phyloP scores from a whole-genome alignment of 2,797 vertebrate genomes.

The Phrynocephalus guinanensis region DNA sequence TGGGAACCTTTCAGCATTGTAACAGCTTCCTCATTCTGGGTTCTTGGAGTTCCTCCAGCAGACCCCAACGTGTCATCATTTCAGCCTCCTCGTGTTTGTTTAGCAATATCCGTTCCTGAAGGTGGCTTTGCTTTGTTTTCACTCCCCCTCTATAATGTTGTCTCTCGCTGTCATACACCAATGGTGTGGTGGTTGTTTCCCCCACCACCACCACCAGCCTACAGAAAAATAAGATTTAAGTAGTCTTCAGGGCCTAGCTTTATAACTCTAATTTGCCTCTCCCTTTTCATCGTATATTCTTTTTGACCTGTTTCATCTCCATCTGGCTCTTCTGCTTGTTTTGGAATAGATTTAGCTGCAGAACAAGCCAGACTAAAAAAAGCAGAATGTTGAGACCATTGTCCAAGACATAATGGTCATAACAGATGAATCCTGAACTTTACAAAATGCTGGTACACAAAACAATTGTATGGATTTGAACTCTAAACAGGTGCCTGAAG shows the following conservation, averaged over 20 bases:
- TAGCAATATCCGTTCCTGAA: conserved; percentile 49
- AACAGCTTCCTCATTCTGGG: conserved; percentile 3
- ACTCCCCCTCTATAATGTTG: not conserved
- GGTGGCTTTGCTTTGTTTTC: conserved; percentile 36
- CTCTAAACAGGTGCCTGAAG: not conserved
- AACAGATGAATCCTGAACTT: conserved; percentile 5
- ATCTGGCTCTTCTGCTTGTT: conserved; percentile 9
- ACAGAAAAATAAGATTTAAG: not conserved
- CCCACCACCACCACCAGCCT: too few relatives aligned
- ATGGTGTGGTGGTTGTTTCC: not conserved
- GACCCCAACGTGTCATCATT: conserved; percentile 47
- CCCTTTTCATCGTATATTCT: conserved; percentile 35
- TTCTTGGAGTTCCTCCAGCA: conserved; percentile 49
- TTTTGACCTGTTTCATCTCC: not conserved
- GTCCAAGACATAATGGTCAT: not conserved
- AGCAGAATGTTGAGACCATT: not conserved
- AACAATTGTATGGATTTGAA: not conserved
- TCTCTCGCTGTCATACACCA: conserved; percentile 3
- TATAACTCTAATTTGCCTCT: not conserved
- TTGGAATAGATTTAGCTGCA: conserved; percentile 11
- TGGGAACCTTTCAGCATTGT: conserved; percentile 29
- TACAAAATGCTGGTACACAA: not conserved
- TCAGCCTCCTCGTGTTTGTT: conserved; percentile 56
- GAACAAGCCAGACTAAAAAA: rapidly evolving
- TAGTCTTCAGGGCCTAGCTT: not conserved